These are phyloP conservation scores for Euthynnus affinis DNA, from an alignment of 2,797 vertebrate genomes.

Conservation along the genomic window DNA sequence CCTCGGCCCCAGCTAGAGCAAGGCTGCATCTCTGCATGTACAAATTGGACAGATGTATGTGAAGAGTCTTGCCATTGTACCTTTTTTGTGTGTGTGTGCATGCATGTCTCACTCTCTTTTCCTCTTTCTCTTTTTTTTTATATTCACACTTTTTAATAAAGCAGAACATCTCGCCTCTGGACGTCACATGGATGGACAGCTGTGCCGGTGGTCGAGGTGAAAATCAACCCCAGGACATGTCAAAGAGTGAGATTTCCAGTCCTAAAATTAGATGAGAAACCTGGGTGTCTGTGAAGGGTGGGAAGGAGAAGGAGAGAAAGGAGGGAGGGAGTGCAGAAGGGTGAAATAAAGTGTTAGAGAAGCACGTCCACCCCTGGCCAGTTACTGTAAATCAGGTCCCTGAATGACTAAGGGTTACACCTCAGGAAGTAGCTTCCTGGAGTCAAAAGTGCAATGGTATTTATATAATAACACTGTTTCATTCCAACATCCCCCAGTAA, in stretches of 20 bases:
- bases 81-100: slow-evolving; percentile 13
- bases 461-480: slow-evolving; percentile 88
- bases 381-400: slow-evolving; percentile 86
- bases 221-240: slow-evolving; percentile 87
- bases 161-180: slow-evolving; percentile 82
- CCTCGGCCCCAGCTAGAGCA: slow-evolving; percentile 52
- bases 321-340: slow-evolving; percentile 57
- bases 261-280: slow-evolving; percentile 87
- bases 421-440: slow-evolving; percentile 87
- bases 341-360: slow-evolving; percentile 81
- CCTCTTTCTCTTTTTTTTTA: slow-evolving; percentile 42
- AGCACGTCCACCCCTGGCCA: slow-evolving; percentile 81
- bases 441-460: slow-evolving; percentile 89
- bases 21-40: slow-evolving; percentile 54
- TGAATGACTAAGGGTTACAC: slow-evolving; percentile 81
- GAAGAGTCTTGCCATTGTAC: slow-evolving; percentile 64
- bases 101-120: slow-evolving; percentile 61
- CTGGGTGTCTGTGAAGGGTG: slow-evolving; percentile 80
- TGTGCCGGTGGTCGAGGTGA: slow-evolving; percentile 87
- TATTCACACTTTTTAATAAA: slow-evolving; percentile 87
- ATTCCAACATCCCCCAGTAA: slow-evolving; percentile 78
- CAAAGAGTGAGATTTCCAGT: slow-evolving; percentile 85
- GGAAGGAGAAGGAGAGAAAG: slow-evolving; percentile 59
- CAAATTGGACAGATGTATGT: slow-evolving; percentile 75
- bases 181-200: slow-evolving; percentile 82